Evolutionary conservation across 1,140 invertebrate genomes (phyloP).

Genomic region (Aphelinus certus): DNA sequence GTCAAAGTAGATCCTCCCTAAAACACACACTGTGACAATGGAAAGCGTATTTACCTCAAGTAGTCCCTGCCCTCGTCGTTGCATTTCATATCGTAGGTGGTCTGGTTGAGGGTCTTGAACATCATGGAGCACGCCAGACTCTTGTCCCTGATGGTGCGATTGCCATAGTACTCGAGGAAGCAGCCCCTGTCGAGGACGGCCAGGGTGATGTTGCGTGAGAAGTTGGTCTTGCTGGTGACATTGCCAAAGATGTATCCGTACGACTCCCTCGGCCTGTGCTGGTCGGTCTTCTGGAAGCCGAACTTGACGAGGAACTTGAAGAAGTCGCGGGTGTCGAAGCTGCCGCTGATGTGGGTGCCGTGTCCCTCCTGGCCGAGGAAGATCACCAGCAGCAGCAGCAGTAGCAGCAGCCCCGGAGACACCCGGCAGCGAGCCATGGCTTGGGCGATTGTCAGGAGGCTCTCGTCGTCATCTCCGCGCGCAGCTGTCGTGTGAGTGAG

Average conservation of each 20-base stretch:
- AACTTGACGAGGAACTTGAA: conserved; percentile 95
- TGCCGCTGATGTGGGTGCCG: conserved; percentile 71
- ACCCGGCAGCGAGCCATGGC: conserved; percentile 7
- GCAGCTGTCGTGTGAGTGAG: neutral
- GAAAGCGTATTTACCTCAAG: conserved; percentile 65
- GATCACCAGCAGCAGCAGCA: conserved; percentile 33
- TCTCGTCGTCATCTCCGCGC: conserved; percentile 18
- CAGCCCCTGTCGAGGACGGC: conserved; percentile 87
- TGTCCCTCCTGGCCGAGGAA: conserved; percentile 40
- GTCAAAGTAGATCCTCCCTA: conserved; percentile 5
- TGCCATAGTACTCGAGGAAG: conserved; percentile 90
- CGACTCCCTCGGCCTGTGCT: conserved; percentile 80
- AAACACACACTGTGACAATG: neutral
- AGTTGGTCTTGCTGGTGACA: conserved; percentile 77
- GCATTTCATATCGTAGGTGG: conserved; percentile 87
- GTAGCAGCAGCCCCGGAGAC: neutral
- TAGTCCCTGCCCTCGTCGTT: conserved; percentile 86
- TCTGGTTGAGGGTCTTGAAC: conserved; percentile 84
- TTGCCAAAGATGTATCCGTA: conserved; percentile 96
- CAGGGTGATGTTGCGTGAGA: conserved; percentile 79
- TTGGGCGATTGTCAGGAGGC: conserved; percentile 31
- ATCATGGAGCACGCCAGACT: conserved; percentile 80
- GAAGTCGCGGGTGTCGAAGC: conserved; percentile 78
- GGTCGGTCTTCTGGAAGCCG: conserved; percentile 96
- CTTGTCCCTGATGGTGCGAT: conserved; percentile 71